phyloP scores from a whole-genome alignment of 2,113 vertebrate species.

The Epinephelus moara region DNA sequence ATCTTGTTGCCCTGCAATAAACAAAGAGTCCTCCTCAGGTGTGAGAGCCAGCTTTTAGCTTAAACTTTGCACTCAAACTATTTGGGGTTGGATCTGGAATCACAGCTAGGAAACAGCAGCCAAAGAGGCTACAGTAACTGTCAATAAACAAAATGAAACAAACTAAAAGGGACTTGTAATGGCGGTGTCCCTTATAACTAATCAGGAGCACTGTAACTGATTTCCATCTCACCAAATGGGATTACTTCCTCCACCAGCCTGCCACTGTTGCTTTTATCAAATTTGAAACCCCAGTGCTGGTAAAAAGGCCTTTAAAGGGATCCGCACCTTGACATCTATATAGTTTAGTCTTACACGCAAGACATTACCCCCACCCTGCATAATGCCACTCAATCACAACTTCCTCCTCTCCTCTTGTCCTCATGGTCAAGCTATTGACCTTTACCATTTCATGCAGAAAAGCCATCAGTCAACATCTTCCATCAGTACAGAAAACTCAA shows the following conservation, averaged over 20 bases:
- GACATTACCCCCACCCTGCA: background rate
- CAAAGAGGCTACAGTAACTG: background rate
- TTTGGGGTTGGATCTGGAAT: background rate
- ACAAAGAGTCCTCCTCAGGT: constrained; percentile 23
- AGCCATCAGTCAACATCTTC: background rate
- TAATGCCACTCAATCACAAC: too few species aligned
- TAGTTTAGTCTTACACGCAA: background rate
- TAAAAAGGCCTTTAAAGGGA: background rate
- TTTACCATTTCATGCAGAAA: background rate
- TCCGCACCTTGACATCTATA: background rate
- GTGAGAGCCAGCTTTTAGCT: constrained; percentile 25
- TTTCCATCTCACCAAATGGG: background rate
- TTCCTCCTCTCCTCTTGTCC: background rate
- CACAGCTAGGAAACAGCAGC: background rate
- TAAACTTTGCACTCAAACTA: constrained; percentile 22
- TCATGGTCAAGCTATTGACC: background rate
- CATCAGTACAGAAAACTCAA: background rate
- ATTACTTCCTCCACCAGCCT: background rate
- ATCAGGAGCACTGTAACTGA: background rate
- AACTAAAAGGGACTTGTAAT: background rate
- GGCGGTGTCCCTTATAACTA: background rate
- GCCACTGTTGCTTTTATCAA: background rate
- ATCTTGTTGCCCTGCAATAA: constrained; percentile 32
- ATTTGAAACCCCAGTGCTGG: background rate
- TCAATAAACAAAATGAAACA: background rate